phyloP scores from a whole-genome alignment of 2,888 invertebrate genomes.

The Amblyteles armatorius region DNA sequence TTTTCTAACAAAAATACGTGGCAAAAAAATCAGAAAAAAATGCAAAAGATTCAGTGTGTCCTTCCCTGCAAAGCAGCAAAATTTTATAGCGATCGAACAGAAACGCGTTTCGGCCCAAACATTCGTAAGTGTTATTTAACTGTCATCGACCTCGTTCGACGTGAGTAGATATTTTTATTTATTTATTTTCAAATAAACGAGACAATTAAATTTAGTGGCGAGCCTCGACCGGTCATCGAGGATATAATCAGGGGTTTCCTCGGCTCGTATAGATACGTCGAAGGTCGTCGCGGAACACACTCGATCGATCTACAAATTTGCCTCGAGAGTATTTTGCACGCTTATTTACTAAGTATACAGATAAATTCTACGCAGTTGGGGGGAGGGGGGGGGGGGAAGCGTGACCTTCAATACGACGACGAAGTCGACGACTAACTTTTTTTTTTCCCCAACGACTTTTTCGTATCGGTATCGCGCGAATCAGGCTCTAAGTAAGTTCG shows the following conservation, averaged over 20 bases:
- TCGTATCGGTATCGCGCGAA: conserved; percentile 41
- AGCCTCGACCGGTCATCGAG: conserved; percentile 33
- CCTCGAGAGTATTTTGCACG: conserved; percentile 1
- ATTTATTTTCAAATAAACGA: conserved; percentile 48
- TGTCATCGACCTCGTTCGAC: conserved; percentile 21
- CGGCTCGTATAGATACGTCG: conserved; percentile 5
- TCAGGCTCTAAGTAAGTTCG: conserved; percentile 25
- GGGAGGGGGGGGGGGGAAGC: conserved; percentile 19
- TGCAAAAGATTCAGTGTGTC: too few relatives aligned
- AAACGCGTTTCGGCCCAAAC: too few relatives aligned
- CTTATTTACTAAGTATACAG: conserved; percentile 26
- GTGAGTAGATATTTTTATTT: not conserved
- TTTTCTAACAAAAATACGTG: too few relatives aligned
- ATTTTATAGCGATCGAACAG: too few relatives aligned
- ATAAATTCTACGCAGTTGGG: conserved; percentile 37
- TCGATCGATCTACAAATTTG: conserved; percentile 30
- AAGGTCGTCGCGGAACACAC: conserved; percentile 33
- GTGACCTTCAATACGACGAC: conserved; percentile 51
- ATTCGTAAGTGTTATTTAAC: conserved; percentile 1
- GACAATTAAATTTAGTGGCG: conserved; percentile 17
- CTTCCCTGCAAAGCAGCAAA: too few relatives aligned
- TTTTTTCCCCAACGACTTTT: conserved; percentile 7
- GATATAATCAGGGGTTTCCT: conserved; percentile 27
- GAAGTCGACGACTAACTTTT: conserved; percentile 17
- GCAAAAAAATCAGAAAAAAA: too few relatives aligned